Evolutionary conservation across 1,140 invertebrate species (phyloP).

Genomic region (Sesamia nonagrioides): DNA sequence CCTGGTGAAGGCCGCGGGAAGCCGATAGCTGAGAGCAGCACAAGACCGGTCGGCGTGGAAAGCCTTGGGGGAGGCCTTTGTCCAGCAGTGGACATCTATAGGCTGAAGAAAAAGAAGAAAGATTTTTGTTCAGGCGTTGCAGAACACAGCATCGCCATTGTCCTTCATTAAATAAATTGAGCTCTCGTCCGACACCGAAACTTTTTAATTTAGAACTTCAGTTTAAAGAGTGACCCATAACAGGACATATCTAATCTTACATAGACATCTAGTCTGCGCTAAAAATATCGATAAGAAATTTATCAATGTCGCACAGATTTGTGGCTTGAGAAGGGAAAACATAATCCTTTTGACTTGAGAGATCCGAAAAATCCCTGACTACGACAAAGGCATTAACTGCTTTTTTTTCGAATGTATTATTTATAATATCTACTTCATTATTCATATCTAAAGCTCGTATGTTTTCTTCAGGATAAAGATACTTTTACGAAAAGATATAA

Average conservation of each 20-base stretch:
- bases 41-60: too few species aligned
- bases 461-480: constrained; percentile 9
- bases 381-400: background rate
- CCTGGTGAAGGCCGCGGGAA: too few species aligned
- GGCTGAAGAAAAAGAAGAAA: too few species aligned
- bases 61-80: too few species aligned
- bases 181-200: constrained; percentile 52
- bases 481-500: background rate
- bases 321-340: constrained; percentile 13
- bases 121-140: constrained; percentile 11
- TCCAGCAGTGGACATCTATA: too few species aligned
- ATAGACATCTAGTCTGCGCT: background rate
- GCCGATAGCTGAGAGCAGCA: too few species aligned
- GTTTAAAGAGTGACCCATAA: background rate
- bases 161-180: constrained; percentile 58
- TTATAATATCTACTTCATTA: constrained; percentile 27
- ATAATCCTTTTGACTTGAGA: constrained; percentile 38
- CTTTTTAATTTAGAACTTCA: constrained; percentile 54
- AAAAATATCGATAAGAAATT: constrained; percentile 32
- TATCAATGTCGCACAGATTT: constrained; percentile 37
- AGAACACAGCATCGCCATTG: constrained; percentile 46
- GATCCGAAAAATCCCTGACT: background rate
- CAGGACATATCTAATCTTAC: background rate
- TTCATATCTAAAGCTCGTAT: background rate
- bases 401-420: constrained; percentile 25